These are phyloP conservation scores for Sthenelais limicola DNA, from an alignment of 2,888 invertebrate genomes.

Conservation along the genomic window DNA sequence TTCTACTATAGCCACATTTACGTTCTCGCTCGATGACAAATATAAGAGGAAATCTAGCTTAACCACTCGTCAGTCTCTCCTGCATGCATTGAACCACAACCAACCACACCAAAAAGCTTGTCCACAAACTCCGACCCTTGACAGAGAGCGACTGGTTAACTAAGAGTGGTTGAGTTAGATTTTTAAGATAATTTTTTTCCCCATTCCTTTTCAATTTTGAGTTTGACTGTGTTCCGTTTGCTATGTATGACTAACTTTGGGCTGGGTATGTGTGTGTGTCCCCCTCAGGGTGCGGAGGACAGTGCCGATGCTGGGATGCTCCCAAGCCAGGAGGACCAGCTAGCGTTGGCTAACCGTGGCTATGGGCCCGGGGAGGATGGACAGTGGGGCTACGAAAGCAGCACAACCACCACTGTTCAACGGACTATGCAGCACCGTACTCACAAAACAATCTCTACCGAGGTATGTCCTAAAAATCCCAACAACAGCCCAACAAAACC, in stretches of 20 bases:
- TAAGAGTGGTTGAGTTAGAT: too few species aligned
- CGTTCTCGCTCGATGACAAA: too few species aligned
- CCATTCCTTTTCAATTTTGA: too few species aligned
- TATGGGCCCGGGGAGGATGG: constrained; percentile 30
- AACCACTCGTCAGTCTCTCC: too few species aligned
- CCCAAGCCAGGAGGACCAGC: constrained; percentile 43
- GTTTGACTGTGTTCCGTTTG: constrained; percentile 31
- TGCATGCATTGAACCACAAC: too few species aligned
- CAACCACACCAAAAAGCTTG: too few species aligned
- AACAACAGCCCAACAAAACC: neutral
- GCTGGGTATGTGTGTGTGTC: constrained; percentile 30
- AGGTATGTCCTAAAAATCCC: constrained; percentile 21
- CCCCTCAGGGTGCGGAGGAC: constrained; percentile 32
- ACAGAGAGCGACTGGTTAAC: too few species aligned
- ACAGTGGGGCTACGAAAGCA: constrained; percentile 31
- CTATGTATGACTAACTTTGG: constrained; percentile 32
- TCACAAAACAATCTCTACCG: constrained; percentile 40
- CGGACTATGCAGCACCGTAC: constrained; percentile 35
- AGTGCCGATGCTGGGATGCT: constrained; percentile 25
- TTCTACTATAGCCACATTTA: too few species aligned
- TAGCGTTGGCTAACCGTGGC: constrained; percentile 35
- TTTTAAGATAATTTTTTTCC: too few species aligned
- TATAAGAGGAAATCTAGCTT: too few species aligned
- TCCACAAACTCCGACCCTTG: too few species aligned
- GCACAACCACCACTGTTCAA: constrained; percentile 41